Base-by-base conservation (phyloP, 2,888 invertebrate genomes). In the Mesorhabditis spiculigera region DNA sequence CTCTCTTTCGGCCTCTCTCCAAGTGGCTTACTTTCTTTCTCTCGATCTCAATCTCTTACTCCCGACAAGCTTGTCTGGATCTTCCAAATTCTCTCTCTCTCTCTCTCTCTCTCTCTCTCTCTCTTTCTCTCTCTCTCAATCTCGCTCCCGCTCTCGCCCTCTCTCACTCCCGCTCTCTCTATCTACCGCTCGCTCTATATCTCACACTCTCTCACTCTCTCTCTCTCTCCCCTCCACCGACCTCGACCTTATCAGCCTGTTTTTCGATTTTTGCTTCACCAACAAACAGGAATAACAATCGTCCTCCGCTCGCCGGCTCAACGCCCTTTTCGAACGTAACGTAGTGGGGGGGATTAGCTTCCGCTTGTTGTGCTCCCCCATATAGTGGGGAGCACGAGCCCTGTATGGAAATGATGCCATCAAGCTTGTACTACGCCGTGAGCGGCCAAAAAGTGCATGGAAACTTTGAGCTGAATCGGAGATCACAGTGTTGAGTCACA, bases 171-270 rank as follows among this genome's bases (percentile, higher is more conserved):
- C n/a, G 1, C 58, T n/a, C 1, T 50, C n/a, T n/a, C n/a, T 50
- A 10, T n/a, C n/a, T n/a, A 13, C 3, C 50, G 8, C 50, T 13
- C 13, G 6, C 50, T 50, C 13, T 13, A 50, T 50, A 6, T 50
- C 13, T 13, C 50, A 6, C 50, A 10, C 58, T n/a, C n/a, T 50
- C 58, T 13, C n/a, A 1, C n/a, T 50, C 58, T n/a, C 58, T n/a
- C n/a, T n/a, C 58, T 50, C n/a, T n/a, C n/a, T 50, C 58, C 58
- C 58, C 58, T 50, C n/a, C 58, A 50, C n/a, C 58, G 8, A 13
- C 58, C 58, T n/a, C 58, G 8, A 13, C 58, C n/a, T 50, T 3
- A 50, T 50, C 58, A 13, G 8, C 58, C 58, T n/a, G 10, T 50
- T n/a, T n/a, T 50, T 50, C 58, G n/a, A 13, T n/a, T 50, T 50